Conservation (phyloP, 1,140 invertebrate species). For the Aphelenchoides avenae region DNA sequence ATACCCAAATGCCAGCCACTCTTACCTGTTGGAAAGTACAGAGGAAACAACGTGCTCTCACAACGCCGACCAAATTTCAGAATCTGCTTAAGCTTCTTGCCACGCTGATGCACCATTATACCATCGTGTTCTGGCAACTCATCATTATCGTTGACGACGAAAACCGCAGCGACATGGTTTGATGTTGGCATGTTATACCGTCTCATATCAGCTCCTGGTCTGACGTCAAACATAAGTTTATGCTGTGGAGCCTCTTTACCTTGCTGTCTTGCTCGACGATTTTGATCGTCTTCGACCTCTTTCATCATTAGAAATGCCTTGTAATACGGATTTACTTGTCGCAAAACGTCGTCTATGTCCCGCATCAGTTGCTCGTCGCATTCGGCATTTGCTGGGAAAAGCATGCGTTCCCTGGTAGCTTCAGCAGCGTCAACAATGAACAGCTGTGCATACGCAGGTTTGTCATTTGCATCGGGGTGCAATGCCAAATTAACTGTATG, state of each 20-base stretch:
- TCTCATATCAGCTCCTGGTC: conserved; percentile 18
- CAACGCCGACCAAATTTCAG: conserved; percentile 14
- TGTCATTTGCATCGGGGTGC: conserved; percentile 22
- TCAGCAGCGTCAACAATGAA: conserved; percentile 12
- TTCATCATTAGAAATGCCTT: conserved; percentile 18
- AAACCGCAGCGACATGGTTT: no score
- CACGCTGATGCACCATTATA: conserved; percentile 20
- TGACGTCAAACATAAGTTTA: conserved; percentile 5
- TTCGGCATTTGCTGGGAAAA: conserved; percentile 5
- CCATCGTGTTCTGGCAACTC: background rate
- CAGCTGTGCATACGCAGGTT: conserved; percentile 29
- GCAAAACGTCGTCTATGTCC: conserved; percentile 13
- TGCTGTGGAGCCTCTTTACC: conserved; percentile 7
- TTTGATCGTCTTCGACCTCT: conserved; percentile 23
- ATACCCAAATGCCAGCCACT: conserved; percentile 8
- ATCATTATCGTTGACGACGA: conserved; percentile 7
- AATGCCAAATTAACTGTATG: conserved; percentile 20
- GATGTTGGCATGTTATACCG: conserved; percentile 7
- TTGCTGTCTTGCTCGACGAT: conserved; percentile 5
- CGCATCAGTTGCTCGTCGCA: conserved; percentile 19
- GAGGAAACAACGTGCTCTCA: conserved; percentile 24
- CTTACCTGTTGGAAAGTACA: conserved; percentile 25
- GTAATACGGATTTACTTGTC: conserved; percentile 21
- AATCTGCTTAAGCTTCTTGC: conserved; percentile 15
- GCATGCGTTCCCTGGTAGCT: no score